These are phyloP conservation scores for Scleropages formosus DNA, from an alignment of 2,797 vertebrate genomes.

Conservation along the genomic window DNA sequence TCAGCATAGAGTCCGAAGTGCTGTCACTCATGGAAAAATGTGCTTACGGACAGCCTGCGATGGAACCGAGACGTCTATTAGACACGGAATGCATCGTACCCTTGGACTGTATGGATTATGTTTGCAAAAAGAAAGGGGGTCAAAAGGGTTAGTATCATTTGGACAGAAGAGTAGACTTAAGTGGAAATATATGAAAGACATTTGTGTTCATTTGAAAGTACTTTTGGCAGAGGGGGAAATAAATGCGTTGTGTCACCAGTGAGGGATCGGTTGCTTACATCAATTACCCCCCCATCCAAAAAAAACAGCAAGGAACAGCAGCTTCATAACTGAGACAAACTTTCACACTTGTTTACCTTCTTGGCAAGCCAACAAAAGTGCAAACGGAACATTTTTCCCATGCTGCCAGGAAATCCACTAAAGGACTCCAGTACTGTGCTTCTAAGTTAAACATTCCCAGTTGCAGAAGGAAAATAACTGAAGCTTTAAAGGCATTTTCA, in stretches of 20 bases:
- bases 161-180: constrained; percentile 31
- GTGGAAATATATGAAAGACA: constrained; percentile 8
- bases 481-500: not conserved
- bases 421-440: not conserved
- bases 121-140: not conserved
- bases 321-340: no score
- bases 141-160: not conserved
- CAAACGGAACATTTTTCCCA: not conserved
- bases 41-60: constrained; percentile 59
- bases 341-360: no score
- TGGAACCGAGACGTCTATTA: constrained; percentile 37
- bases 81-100: not conserved
- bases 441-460: not conserved
- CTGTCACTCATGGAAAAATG: constrained; percentile 54
- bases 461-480: not conserved
- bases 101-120: not conserved
- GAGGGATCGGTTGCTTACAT: no score
- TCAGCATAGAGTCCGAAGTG: constrained; percentile 62
- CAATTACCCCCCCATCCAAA: no score
- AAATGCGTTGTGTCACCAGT: no score
- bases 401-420: no score
- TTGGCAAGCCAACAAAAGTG: not conserved
- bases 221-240: not conserved
- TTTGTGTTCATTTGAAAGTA: constrained; percentile 21
- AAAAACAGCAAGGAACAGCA: no score